Evolutionary conservation across 2,888 invertebrate genomes (phyloP).

Genomic region (Tineola bisselliella): DNA sequence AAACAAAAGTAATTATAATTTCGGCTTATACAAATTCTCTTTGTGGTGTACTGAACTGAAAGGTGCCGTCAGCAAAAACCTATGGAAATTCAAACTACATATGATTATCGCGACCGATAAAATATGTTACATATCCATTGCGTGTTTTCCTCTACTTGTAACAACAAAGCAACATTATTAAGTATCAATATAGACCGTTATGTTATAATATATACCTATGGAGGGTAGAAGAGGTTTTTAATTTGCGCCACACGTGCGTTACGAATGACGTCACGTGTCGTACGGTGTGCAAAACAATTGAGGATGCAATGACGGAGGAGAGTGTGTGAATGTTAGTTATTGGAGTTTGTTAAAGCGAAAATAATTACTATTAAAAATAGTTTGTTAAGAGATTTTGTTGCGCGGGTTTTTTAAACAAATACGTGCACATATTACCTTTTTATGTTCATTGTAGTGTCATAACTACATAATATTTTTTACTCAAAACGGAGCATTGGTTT

Average conservation of each 20-base stretch:
- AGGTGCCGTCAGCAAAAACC: not conserved
- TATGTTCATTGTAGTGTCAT: too few relatives aligned
- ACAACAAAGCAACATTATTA: not conserved
- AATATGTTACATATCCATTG: not conserved
- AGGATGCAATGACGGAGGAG: not conserved
- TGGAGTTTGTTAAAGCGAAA: not conserved
- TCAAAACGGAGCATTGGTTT: too few relatives aligned
- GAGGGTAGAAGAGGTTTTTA: slow-evolving; percentile 20
- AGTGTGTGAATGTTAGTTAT: not conserved
- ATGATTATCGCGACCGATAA: not conserved
- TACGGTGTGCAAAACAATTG: slow-evolving; percentile 2
- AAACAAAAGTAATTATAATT: not conserved
- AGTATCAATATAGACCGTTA: not conserved
- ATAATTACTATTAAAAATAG: not conserved
- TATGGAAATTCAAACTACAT: not conserved
- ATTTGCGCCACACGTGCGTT: slow-evolving; percentile 11
- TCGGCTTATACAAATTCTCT: not conserved
- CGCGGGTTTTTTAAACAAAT: too few relatives aligned
- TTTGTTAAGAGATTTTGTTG: too few relatives aligned
- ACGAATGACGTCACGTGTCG: slow-evolving; percentile 45
- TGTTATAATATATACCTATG: not conserved
- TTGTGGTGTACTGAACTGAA: not conserved
- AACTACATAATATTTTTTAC: too few relatives aligned
- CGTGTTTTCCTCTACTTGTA: not conserved
- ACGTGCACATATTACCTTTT: too few relatives aligned